Evolutionary conservation across 2,797 vertebrate genomes (phyloP), one percentile per base, ranked within the genome.

Genomic region (Leuciscus waleckii): DNA sequence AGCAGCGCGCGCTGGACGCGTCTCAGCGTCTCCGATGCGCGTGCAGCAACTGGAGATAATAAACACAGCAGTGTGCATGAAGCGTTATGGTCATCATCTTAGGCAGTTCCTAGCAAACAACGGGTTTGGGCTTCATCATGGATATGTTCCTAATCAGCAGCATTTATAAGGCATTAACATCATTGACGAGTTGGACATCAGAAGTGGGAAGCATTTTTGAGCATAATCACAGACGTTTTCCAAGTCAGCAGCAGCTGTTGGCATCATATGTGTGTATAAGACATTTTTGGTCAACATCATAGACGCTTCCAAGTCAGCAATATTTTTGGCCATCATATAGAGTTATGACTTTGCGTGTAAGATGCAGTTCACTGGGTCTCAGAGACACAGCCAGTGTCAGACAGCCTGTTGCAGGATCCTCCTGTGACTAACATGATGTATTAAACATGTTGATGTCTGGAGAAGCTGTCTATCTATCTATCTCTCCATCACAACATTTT

Each of bases 401-500:
- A 77, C 77, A 85, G 88, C 89, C 86, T 88, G 89, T 88, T 89
- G 89, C 80, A 78, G 69, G 85, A 82, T 77, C 67, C 84, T 69
- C 79, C 61, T 81, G 84, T 63, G 81, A 83, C 83, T 85, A 16
- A 46, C 41, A 46, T 63, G 85, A 86, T 86, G 79, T 82, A 82
- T 84, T 43, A 81, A 87, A 56, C 87, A 86, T 78, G 87, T 58
- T 86, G 76, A 84, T 49, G 81, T 49, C 32, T 58, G 19, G 69
- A 76, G 49, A 76, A 49, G 63, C 51, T 41, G 29, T 76, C 46
- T 16, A 1, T 49, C 46, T 5, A 5, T 46, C 43, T 14, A 4
- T 14, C 11, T 14, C 1, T 51, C 49, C 11, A 11, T 3, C 21
- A n/a, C 9, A 58, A 58, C 8, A n/a, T 73, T 43, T 19, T 73